Evolutionary conservation across 1,140 invertebrate species (phyloP).

Genomic region (Nephotettix cincticeps): DNA sequence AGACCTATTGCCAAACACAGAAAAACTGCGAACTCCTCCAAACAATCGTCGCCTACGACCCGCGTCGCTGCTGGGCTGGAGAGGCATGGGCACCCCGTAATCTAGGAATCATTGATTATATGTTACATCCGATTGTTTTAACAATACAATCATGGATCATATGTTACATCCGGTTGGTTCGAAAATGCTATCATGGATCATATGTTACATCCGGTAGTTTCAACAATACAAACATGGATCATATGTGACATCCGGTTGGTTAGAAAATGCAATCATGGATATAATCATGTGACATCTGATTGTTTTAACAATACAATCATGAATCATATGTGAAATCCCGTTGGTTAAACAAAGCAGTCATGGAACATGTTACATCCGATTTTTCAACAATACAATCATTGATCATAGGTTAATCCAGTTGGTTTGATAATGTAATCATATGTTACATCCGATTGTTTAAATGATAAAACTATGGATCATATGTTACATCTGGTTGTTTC

Average conservation of each 20-base stretch:
- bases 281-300: neutral
- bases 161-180: too few relatives aligned
- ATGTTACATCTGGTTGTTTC: too few relatives aligned
- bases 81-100: slow-evolving; percentile 18
- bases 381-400: too few relatives aligned
- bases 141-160: neutral
- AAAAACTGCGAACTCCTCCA: slow-evolving; percentile 71
- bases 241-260: too few relatives aligned
- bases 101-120: slow-evolving; percentile 19
- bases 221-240: neutral
- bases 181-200: slow-evolving; percentile 2
- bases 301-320: neutral
- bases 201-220: neutral
- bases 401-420: too few relatives aligned
- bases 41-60: slow-evolving; percentile 54
- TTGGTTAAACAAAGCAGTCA: too few relatives aligned
- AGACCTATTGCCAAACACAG: slow-evolving; percentile 65
- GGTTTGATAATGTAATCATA: too few relatives aligned
- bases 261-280: too few relatives aligned
- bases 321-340: too few relatives aligned
- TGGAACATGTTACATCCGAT: too few relatives aligned
- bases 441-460: neutral
- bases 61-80: slow-evolving; percentile 29
- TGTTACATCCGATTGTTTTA: neutral
- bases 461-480: neutral